Conservation (phyloP, 2,888 invertebrate species). For the Nipponacmea schrenckii region DNA sequence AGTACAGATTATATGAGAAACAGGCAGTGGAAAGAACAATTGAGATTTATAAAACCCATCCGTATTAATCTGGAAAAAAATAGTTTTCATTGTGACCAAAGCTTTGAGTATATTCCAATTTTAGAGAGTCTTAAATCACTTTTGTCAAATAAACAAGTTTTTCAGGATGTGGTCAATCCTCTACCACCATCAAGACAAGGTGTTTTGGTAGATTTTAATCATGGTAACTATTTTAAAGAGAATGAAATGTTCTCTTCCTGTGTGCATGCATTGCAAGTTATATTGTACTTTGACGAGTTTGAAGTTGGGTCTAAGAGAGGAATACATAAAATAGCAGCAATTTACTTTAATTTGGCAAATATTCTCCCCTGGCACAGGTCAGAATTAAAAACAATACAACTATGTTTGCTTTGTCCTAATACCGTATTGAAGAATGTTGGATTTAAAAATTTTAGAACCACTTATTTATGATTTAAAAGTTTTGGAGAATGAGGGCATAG, state of each 20-base stretch:
- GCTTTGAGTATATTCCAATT: conserved; percentile 5
- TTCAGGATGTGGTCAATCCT: not conserved
- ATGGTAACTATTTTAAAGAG: conserved; percentile 5
- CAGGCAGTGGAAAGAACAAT: conserved; percentile 6
- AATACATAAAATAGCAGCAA: conserved; percentile 7
- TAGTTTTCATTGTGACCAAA: not conserved
- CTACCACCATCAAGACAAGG: not conserved
- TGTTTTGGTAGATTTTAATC: conserved; percentile 4
- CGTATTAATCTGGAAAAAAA: conserved; percentile 5
- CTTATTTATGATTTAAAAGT: conserved; percentile 4
- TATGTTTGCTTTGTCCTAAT: conserved; percentile 3
- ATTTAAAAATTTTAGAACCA: conserved; percentile 1
- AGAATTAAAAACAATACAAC: not conserved
- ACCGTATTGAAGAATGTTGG: not conserved
- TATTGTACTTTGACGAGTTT: not conserved
- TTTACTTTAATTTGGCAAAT: conserved; percentile 3
- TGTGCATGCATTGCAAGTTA: conserved; percentile 2
- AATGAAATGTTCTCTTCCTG: not conserved
- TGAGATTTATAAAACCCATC: conserved; percentile 5
- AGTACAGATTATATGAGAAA: conserved; percentile 3
- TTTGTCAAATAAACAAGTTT: conserved; percentile 4
- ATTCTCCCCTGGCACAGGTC: conserved; percentile 7
- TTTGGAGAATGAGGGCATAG: conserved; percentile 2
- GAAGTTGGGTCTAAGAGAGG: conserved; percentile 8
- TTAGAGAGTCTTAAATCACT: conserved; percentile 8